phyloP scores from a whole-genome alignment of 2,113 vertebrate genomes.

The Brachypodius melanocephalos region DNA sequence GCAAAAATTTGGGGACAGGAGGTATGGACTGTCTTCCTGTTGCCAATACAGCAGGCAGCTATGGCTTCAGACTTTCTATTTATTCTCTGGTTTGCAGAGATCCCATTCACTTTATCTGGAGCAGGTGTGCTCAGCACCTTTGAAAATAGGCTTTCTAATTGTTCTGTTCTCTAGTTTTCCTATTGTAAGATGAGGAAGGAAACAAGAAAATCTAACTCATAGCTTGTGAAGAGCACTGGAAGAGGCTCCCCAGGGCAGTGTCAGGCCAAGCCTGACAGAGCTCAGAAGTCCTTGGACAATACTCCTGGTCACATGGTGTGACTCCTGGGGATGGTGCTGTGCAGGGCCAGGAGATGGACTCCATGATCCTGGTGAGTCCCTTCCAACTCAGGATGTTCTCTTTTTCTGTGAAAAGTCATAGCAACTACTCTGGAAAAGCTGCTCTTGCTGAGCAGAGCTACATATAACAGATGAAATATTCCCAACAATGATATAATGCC shows the following conservation, averaged over 20 bases:
- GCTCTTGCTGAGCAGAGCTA: background rate
- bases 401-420: background rate
- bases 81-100: background rate
- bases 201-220: background rate
- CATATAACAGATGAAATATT: background rate
- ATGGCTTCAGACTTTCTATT: background rate
- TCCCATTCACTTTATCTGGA: background rate
- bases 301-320: accelerated
- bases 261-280: background rate
- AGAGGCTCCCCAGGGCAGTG: background rate
- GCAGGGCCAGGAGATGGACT: background rate
- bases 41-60: background rate
- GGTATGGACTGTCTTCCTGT: background rate
- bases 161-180: background rate
- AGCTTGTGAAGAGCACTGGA: background rate
- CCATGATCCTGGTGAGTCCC: accelerated
- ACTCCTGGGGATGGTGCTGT: background rate
- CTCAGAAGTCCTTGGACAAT: background rate
- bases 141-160: background rate
- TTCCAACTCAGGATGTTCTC: background rate
- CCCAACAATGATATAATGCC: background rate
- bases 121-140: background rate
- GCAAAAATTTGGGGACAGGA: background rate
- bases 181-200: background rate
- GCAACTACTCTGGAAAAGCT: background rate